A percentile compares a stretch with the other conserved stretches of the same genome.
These are phyloP conservation scores for Sesamia inferens DNA, from an alignment of 2,888 invertebrate genomes.

Conservation along the genomic window DNA sequence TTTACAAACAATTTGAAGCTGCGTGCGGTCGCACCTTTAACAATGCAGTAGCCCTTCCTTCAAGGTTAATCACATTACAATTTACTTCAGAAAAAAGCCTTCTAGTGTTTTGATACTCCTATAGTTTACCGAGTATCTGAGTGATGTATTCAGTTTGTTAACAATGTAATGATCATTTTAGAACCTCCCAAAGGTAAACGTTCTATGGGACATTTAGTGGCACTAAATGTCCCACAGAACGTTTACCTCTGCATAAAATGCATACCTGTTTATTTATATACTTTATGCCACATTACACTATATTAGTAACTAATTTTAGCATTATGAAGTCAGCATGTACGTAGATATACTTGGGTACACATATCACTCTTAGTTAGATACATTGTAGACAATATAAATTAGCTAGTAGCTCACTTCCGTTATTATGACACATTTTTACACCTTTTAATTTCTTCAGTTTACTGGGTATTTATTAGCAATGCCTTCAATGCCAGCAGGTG, in stretches of 20 bases:
- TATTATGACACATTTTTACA: slow-evolving; percentile 62
- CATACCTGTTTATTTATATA: slow-evolving; percentile 80
- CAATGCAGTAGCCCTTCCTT: slow-evolving; percentile 11
- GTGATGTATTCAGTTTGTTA: slow-evolving; percentile 20
- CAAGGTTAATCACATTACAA: slow-evolving; percentile 17
- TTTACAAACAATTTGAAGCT: slow-evolving; percentile 38
- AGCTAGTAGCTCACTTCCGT: slow-evolving; percentile 70
- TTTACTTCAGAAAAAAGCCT: slow-evolving; percentile 19
- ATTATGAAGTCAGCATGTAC: slow-evolving; percentile 84
- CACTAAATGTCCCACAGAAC: slow-evolving; percentile 67
- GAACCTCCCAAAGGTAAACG: slow-evolving; percentile 20
- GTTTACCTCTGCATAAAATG: slow-evolving; percentile 76
- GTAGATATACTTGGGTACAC: slow-evolving; percentile 79
- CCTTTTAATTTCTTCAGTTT: slow-evolving; percentile 69
- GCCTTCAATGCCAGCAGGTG: slow-evolving; percentile 74
- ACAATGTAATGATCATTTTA: slow-evolving; percentile 34
- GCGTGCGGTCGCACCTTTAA: slow-evolving; percentile 15
- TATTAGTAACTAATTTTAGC: slow-evolving; percentile 81
- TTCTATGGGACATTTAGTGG: neutral
- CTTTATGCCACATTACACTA: slow-evolving; percentile 75
- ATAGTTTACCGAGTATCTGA: slow-evolving; percentile 18
- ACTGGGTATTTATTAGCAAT: slow-evolving; percentile 69
- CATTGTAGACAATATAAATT: slow-evolving; percentile 75
- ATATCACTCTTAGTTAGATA: slow-evolving; percentile 79
- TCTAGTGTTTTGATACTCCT: slow-evolving; percentile 24